Percentiles rank a stretch among this genome's conserved stretches.
These are phyloP conservation scores for Thymelicus acteon DNA, from an alignment of 2,888 invertebrate species.

Conservation along the genomic window DNA sequence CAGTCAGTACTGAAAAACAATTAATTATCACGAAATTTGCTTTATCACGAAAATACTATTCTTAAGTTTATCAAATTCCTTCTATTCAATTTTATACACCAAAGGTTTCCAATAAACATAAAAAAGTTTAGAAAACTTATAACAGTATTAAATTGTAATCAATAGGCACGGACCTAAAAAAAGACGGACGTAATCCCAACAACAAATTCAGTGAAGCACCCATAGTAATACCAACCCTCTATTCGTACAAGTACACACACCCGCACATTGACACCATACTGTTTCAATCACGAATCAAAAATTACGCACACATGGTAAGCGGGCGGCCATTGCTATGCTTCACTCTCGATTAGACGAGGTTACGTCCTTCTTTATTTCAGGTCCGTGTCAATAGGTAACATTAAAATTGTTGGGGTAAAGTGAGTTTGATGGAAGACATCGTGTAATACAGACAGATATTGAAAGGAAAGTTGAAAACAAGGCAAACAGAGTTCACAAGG, in stretches of 20 bases:
- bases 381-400: too few species aligned
- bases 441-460: conserved; percentile 54
- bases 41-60: conserved; percentile 82
- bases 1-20: conserved; percentile 82
- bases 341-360: too few species aligned
- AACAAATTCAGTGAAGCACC: too few species aligned
- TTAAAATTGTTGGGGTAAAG: conserved; percentile 49
- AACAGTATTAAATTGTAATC: conserved; percentile 36
- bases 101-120: conserved; percentile 44
- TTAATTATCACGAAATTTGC: conserved; percentile 82
- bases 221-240: too few species aligned
- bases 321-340: too few species aligned
- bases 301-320: too few species aligned
- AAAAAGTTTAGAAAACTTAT: conserved; percentile 36
- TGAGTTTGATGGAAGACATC: conserved; percentile 67
- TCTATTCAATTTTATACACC: conserved; percentile 65
- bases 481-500: conserved; percentile 40
- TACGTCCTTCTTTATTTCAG: too few species aligned
- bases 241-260: too few species aligned
- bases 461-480: conserved; percentile 33
- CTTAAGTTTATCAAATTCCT: conserved; percentile 80
- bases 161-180: too few species aligned
- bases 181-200: too few species aligned
- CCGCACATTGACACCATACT: too few species aligned
- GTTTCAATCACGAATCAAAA: too few species aligned